Percentiles rank a stretch among this genome's conserved stretches.
Conservation (phyloP, 2,888 invertebrate species). For the Ypsolopha sequella region DNA sequence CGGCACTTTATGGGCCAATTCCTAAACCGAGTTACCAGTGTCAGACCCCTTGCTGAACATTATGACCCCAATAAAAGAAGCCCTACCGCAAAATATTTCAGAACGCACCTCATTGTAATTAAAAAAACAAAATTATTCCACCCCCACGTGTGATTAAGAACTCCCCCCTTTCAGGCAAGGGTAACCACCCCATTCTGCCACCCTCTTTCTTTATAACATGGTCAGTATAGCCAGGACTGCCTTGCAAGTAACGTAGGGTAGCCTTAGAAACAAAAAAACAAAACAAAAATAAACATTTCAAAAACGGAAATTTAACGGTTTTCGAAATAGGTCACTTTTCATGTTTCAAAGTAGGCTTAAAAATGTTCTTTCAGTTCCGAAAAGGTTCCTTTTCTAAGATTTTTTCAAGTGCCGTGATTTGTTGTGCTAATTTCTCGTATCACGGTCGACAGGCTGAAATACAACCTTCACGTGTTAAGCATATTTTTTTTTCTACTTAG, state of each 20-base stretch:
- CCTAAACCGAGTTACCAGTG: not conserved
- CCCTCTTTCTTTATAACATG: conserved; percentile 55
- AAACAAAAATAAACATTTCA: conserved; percentile 40
- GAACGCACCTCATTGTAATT: conserved; percentile 59
- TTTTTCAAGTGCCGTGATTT: conserved; percentile 10
- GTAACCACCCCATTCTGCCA: conserved; percentile 18
- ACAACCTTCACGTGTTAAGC: conserved; percentile 33
- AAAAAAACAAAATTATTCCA: conserved; percentile 65
- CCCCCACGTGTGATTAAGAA: conserved; percentile 50
- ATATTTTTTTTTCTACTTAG: conserved; percentile 18
- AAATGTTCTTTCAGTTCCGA: not conserved
- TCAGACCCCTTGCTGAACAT: too few relatives aligned
- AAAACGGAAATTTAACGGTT: conserved; percentile 36
- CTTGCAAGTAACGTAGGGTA: conserved; percentile 42
- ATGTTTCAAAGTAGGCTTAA: not conserved
- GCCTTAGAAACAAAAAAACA: conserved; percentile 61
- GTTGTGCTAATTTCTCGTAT: conserved; percentile 24
- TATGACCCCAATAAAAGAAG: conserved; percentile 19
- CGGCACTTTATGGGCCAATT: not conserved
- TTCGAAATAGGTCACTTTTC: not conserved
- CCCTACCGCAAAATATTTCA: conserved; percentile 32
- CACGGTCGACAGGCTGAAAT: conserved; percentile 32
- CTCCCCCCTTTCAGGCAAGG: conserved; percentile 19
- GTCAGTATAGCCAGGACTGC: conserved; percentile 56
- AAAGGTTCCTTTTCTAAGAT: not conserved